Percentiles rank a stretch among this genome's conserved stretches.
These are phyloP conservation scores for Electrophaes corylata DNA, from an alignment of 2,888 invertebrate species.

Conservation along the genomic window DNA sequence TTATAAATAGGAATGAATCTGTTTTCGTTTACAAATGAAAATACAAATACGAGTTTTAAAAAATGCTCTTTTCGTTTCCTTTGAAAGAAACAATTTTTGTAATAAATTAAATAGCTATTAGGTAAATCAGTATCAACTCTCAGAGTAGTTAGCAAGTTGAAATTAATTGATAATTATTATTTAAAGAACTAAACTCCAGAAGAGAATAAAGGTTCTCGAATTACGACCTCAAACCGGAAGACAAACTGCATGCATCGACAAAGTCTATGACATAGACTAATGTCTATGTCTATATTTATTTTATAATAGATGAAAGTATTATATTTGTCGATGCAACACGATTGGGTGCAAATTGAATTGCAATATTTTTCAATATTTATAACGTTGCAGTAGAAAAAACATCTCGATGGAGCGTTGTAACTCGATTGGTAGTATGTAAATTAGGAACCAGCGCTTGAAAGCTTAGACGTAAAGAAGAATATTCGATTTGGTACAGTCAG, in stretches of 20 bases:
- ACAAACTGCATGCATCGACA: too few species aligned
- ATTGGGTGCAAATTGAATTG: slow-evolving; percentile 26
- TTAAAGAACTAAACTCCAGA: too few species aligned
- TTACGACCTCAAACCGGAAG: too few species aligned
- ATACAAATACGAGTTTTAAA: neutral
- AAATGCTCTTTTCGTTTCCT: neutral
- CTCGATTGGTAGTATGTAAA: slow-evolving; percentile 16
- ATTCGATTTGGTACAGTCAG: slow-evolving; percentile 11
- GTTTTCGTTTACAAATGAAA: neutral
- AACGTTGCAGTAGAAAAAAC: slow-evolving; percentile 7
- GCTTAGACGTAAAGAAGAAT: slow-evolving; percentile 17
- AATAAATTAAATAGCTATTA: neutral
- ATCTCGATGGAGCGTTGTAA: slow-evolving; percentile 10
- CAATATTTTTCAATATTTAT: slow-evolving; percentile 28
- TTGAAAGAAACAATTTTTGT: neutral
- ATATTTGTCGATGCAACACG: slow-evolving; percentile 1
- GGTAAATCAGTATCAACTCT: too few species aligned
- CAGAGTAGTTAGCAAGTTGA: neutral
- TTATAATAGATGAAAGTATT: slow-evolving; percentile 18
- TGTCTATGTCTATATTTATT: too few species aligned
- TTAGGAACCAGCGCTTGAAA: slow-evolving; percentile 15
- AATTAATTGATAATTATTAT: too few species aligned
- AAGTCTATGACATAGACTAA: too few species aligned
- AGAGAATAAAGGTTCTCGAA: too few species aligned
- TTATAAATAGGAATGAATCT: slow-evolving; percentile 6